Evolutionary conservation across 1,140 invertebrate genomes (phyloP).

Genomic region (Drosophila biarmipes): DNA sequence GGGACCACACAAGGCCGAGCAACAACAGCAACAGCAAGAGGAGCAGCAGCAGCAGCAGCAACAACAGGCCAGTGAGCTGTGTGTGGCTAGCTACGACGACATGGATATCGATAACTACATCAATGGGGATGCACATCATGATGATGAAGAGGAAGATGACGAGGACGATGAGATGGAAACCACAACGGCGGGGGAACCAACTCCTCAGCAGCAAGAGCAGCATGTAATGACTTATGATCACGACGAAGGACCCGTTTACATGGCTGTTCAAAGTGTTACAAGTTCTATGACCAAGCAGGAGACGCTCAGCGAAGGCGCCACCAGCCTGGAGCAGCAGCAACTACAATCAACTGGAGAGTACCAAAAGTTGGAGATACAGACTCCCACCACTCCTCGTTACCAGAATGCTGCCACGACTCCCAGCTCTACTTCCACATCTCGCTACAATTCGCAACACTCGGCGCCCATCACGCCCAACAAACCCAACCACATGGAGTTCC

Average conservation of each 20-base stretch:
- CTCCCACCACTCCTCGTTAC: slow-evolving; percentile 46
- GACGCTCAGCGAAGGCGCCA: slow-evolving; percentile 21
- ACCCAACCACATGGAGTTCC: slow-evolving; percentile 32
- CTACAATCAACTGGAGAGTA: slow-evolving; percentile 33
- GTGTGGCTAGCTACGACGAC: slow-evolving; percentile 73
- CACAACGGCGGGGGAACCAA: slow-evolving; percentile 43
- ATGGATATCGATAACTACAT: slow-evolving; percentile 83
- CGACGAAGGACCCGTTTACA: slow-evolving; percentile 61
- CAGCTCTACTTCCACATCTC: slow-evolving; percentile 43
- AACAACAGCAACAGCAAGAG: slow-evolving; percentile 44
- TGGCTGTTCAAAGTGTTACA: slow-evolving; percentile 53
- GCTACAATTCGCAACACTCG: slow-evolving; percentile 43
- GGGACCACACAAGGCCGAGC: slow-evolving; percentile 61
- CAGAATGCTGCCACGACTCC: slow-evolving; percentile 50
- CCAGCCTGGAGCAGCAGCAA: slow-evolving; percentile 56
- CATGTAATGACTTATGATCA: slow-evolving; percentile 60
- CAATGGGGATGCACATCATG: slow-evolving; percentile 68
- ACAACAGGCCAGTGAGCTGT: slow-evolving; percentile 55
- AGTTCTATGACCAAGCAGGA: slow-evolving; percentile 54
- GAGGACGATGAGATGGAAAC: slow-evolving; percentile 67
- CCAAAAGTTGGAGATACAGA: slow-evolving; percentile 58
- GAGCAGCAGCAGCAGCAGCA: slow-evolving; percentile 52
- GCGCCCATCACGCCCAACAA: slow-evolving; percentile 40
- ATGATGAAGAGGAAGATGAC: slow-evolving; percentile 57
- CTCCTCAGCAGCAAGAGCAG: slow-evolving; percentile 43